Conservation (phyloP, 2,888 invertebrate genomes). For the Abrostola tripartita region DNA sequence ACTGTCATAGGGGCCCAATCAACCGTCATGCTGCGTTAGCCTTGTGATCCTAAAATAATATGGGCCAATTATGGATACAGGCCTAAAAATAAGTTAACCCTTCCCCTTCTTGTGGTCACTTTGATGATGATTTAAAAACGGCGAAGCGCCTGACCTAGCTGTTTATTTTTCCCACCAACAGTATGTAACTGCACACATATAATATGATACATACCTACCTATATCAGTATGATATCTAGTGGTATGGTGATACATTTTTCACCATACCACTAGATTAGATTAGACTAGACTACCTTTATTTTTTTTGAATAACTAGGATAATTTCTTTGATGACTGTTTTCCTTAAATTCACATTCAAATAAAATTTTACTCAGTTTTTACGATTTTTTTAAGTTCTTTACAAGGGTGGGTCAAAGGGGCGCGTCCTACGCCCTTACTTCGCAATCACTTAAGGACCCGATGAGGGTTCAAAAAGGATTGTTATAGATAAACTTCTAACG, state of each 20-base stretch:
- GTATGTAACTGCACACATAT: too few species aligned
- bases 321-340: neutral
- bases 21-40: constrained; percentile 1
- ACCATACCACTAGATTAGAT: too few species aligned
- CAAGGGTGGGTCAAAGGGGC: constrained; percentile 46
- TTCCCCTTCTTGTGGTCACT: neutral
- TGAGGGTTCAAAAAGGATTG: constrained; percentile 57
- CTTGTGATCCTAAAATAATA: constrained; percentile 4
- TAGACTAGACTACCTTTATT: too few species aligned
- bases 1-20: neutral
- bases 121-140: neutral
- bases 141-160: too few species aligned
- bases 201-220: too few species aligned
- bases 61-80: neutral
- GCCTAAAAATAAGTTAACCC: neutral
- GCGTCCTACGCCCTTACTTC: constrained; percentile 39
- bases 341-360: constrained; percentile 13
- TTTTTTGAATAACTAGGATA: too few species aligned
- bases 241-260: too few species aligned
- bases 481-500: constrained; percentile 49
- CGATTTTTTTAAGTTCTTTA: constrained; percentile 41
- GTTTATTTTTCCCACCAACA: too few species aligned
- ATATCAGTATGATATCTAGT: too few species aligned
- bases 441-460: constrained; percentile 64
- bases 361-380: constrained; percentile 27